These are phyloP conservation scores for Eulemur mongoz DNA, from an alignment of 2,797 vertebrate genomes.

Conservation along the genomic window DNA sequence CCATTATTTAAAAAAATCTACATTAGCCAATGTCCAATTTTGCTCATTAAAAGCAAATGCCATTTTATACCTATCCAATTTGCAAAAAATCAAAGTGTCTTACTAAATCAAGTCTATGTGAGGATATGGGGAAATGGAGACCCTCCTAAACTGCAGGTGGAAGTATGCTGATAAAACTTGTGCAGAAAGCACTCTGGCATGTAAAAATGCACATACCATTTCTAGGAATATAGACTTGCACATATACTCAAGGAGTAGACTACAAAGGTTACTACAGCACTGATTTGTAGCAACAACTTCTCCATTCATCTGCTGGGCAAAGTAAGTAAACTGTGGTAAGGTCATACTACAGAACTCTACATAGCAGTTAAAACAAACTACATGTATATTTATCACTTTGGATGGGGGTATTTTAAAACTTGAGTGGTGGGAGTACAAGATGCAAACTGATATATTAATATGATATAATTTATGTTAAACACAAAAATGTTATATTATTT, in stretches of 20 bases:
- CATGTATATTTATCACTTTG: neutral
- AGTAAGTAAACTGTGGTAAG: neutral
- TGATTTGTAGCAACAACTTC: neutral
- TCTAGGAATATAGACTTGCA: neutral
- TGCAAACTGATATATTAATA: neutral
- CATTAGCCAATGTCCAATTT: neutral
- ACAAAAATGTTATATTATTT: neutral
- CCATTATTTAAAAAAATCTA: neutral
- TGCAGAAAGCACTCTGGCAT: neutral
- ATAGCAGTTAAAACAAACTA: neutral
- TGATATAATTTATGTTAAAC: neutral
- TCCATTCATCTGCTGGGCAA: neutral
- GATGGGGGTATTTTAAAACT: neutral
- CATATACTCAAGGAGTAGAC: neutral
- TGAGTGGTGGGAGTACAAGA: neutral
- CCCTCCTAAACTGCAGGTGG: neutral
- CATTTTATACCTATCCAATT: neutral
- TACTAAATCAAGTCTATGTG: neutral
- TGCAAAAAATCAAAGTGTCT: constrained; percentile 2
- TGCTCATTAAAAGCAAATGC: constrained; percentile 25
- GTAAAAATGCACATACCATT: neutral
- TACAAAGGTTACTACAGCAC: neutral
- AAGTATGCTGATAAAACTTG: neutral
- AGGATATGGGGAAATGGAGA: neutral
- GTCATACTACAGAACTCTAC: neutral